Evolutionary conservation across 2,888 invertebrate species (phyloP), one percentile per base, ranked within the genome.

Genomic region (Bedellia somnulentella): DNA sequence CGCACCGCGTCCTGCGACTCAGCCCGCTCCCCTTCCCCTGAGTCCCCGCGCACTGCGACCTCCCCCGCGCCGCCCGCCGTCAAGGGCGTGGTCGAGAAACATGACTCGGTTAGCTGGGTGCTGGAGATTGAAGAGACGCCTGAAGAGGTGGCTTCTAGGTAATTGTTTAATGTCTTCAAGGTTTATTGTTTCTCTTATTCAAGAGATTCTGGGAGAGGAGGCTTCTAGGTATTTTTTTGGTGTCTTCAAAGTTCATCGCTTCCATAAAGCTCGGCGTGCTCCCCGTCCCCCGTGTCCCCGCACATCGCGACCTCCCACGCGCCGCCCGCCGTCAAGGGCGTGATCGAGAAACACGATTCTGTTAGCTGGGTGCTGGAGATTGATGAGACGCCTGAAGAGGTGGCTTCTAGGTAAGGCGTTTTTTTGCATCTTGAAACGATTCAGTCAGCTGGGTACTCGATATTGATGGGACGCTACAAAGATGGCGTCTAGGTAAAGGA

Each of bases 351-450:
- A 54, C 86, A 84, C 32, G 91, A 90, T 55, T 91, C 90, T 0
- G 89, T 92, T 22, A 89, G 90, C 46, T 92, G 89, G 83, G 89
- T 91, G 11, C 71, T 91, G 16, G 89, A 91, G 54, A 85, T 92
- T 51, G 85, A 85, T 43, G 83, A 84, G 46, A 80, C 84, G 8
- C 84, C 87, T 0, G 86, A 87, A 46, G 83, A 82, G 37, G 80
- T 86, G 24, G 86, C 86, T 25, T 80, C 83, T 3, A 70, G 71
- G 70, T 68, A 45, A 15, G 32, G 58, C 66, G 18, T 49, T 60
- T 3, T 63, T 64, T 2, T n/a, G n/a, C n/a, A n/a, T n/a, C n/a
- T n/a, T n/a, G n/a, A n/a, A n/a, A n/a, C n/a, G n/a, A n/a, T n/a
- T n/a, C n/a, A n/a, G n/a, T n/a, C n/a, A n/a, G n/a, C 46, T 92